These are phyloP conservation scores for Osmerus mordax DNA, from an alignment of 2,113 vertebrate genomes.

Conservation along the genomic window DNA sequence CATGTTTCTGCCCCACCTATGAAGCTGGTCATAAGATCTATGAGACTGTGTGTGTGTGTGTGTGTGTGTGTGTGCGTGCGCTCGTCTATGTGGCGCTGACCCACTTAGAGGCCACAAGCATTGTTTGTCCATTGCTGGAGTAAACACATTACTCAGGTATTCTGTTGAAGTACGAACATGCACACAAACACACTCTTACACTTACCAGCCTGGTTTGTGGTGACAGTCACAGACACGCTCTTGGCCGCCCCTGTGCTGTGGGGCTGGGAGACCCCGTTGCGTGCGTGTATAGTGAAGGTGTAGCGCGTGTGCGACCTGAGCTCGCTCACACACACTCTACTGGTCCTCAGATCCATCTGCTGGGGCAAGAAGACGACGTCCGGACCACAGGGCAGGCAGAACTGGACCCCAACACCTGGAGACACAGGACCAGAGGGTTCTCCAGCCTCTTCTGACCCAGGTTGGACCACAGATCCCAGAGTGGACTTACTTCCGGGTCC, in stretches of 20 bases:
- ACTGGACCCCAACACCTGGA: conserved; percentile 67
- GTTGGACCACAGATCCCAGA: conserved; percentile 56
- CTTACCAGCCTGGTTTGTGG: conserved; percentile 98
- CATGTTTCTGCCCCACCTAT: too few relatives aligned
- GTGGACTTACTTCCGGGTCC: neutral
- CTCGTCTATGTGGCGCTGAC: neutral
- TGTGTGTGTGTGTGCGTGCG: neutral
- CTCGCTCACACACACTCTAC: conserved; percentile 91
- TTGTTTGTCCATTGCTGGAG: neutral
- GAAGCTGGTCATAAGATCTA: neutral
- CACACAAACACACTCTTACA: conserved; percentile 11
- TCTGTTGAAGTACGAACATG: neutral
- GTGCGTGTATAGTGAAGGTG: conserved; percentile 90
- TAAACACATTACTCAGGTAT: neutral
- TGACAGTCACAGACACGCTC: conserved; percentile 91
- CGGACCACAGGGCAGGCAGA: conserved; percentile 84
- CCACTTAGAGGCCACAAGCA: neutral
- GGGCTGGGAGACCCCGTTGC: conserved; percentile 88
- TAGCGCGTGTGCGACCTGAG: conserved; percentile 95
- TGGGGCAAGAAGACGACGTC: conserved; percentile 87
- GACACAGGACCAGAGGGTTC: conserved; percentile 5
- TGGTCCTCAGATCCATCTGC: conserved; percentile 79
- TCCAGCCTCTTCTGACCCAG: conserved; percentile 54
- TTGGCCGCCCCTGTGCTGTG: conserved; percentile 82
- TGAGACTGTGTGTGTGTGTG: neutral